Evolutionary conservation across 2,888 invertebrate species (phyloP), one percentile per base, ranked within the genome.

Genomic region (Ptychoptera albimana): DNA sequence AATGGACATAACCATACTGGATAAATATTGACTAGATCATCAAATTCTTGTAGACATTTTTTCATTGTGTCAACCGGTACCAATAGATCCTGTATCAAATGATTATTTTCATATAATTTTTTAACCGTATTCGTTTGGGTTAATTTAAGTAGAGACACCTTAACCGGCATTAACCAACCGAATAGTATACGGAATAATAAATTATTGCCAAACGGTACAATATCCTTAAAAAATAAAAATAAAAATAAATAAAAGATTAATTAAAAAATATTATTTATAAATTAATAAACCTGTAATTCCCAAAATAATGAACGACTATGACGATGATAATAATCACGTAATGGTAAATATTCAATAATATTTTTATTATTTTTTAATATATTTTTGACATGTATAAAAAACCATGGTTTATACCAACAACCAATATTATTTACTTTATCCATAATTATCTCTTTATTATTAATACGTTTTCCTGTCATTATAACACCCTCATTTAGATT

Each of bases 1-100:
- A 85, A 84, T 0, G 87, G 86, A 55, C 87, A 87, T 49, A 88
- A 56, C 86, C 87, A 88, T 3, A 87, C 63, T 0, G 87, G 87
- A 56, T 85, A 87, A 31, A 86, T 72, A 67, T 77, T 64, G 46
- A 84, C 70, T 55, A 76, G 73, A 8, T 74, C 58, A 55, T 85
- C 74, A 56, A 87, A 81, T 44, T 74, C 61, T 12, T 71, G 55
- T 1, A 88, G 59, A 2, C 80, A 71, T 6, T 73, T 64, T 50
- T 73, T 70, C 43, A 86, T 57, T 6, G 60, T 60, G 8, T 70
- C 64, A 4, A 84, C 61, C 0, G 87, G 87, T 5, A 88, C 73
- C 49, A 88, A 66, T 79, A 87, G 81, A 58, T 87, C 86, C 57
- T 88, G 79, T 37, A 87, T 76, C 40, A 87, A 73, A 60, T 88